Evolutionary conservation across 2,113 vertebrate species (phyloP), one percentile per base, ranked within the genome.

Genomic region (Lipophrys pholis): DNA sequence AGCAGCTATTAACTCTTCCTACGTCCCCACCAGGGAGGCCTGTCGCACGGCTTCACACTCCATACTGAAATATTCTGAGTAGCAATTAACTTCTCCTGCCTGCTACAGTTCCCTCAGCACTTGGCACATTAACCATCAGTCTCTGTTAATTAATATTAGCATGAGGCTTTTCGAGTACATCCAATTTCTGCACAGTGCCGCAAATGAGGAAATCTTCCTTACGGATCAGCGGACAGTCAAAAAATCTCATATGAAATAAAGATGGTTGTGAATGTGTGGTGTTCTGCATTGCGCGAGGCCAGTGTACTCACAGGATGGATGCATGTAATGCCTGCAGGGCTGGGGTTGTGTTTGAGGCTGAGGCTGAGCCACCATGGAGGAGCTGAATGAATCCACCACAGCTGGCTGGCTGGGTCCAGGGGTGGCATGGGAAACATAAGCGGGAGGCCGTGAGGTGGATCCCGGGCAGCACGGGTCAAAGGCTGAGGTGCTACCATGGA

Each of bases 381-480:
- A 92, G 78, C 94, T 94, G 76, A 97, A 98, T 0, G 96, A 94
- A 0, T 99, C 98, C 7, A 95, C 92, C 21, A 92, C 77, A 42
- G 95, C 87, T 0, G 96, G 93, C 69, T 99, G 97, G 87, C 95
- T 96, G n/a, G 95, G 94, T 61, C 95, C 95, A 0, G 95, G 93
- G 15, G 94, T 92, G 38, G 95, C 93, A 91, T 97, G 97, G 75
- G 95, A 96, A 78, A 94, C 95, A 30, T 94, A 98, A 71, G 95
- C 85, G 63, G 96, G 78, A 65, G 96, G 93, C 76, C 98, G 95
- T 4, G 97, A 96, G 17, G 95, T 94, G n/a, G 96, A 96, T 51
- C 95, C 96, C 1, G 98, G 97, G 79, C 98, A 99, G 93, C 98
- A 99, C 4, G 97, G 98, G 84, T 99, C 98, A 78, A 99, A 99